Percentiles rank a stretch among this genome's conserved stretches.
Conservation (phyloP, 2,113 vertebrate genomes). For the Tretioscincus oriximinensis region DNA sequence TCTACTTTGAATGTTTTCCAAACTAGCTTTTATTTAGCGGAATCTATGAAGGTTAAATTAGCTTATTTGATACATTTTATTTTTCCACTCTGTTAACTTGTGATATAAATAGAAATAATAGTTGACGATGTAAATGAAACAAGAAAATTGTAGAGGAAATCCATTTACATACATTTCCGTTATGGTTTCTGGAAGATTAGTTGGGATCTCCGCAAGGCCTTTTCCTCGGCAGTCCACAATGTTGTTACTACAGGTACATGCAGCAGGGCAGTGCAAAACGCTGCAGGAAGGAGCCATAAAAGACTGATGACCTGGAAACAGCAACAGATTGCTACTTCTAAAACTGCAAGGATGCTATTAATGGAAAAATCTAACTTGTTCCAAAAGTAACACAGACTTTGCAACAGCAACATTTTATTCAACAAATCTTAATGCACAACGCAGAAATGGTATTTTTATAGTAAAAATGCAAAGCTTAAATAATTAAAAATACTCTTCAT, state of each 20-base stretch:
- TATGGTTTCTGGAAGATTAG: slow-evolving; percentile 95
- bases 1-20: no score
- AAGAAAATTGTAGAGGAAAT: background rate
- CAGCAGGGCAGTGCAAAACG: slow-evolving; percentile 91
- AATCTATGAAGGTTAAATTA: background rate
- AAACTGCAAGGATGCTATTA: slow-evolving; percentile 13
- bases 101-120: background rate
- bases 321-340: slow-evolving; percentile 39
- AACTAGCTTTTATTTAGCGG: background rate
- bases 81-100: background rate
- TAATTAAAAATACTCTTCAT: no score
- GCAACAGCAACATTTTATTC: background rate
- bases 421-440: background rate
- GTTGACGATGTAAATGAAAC: background rate
- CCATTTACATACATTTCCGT: slow-evolving; percentile 89
- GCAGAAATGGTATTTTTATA: background rate
- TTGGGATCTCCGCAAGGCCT: slow-evolving; percentile 92
- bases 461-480: background rate
- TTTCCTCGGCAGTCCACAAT: slow-evolving; percentile 98
- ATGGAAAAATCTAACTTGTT: slow-evolving; percentile 6
- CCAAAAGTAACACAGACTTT: background rate
- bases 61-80: background rate
- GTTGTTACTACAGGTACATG: slow-evolving; percentile 97
- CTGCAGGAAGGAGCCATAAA: slow-evolving; percentile 90
- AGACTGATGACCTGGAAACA: slow-evolving; percentile 85